These are phyloP conservation scores for Lipophrys pholis DNA, from an alignment of 2,113 vertebrate species.

Conservation along the genomic window DNA sequence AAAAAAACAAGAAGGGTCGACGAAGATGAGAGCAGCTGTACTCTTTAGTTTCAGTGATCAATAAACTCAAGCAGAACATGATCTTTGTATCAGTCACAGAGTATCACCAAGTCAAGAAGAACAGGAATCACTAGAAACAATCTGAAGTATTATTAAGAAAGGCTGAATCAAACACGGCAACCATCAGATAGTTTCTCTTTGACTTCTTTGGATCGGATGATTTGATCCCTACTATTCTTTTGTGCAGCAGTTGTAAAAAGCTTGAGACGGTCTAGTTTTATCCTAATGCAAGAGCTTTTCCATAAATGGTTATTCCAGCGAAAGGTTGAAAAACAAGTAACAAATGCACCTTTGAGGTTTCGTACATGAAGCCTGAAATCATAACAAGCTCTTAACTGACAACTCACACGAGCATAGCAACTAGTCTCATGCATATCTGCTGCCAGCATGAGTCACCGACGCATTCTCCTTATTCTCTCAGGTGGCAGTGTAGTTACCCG, in stretches of 20 bases:
- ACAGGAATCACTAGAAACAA: conserved; percentile 29
- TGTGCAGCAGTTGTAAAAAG: too few relatives aligned
- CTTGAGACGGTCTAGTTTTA: too few relatives aligned
- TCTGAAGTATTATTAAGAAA: conserved; percentile 51
- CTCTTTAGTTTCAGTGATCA: conserved; percentile 24
- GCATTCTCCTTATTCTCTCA: conserved; percentile 29
- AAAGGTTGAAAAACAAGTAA: neutral
- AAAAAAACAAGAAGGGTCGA: conserved; percentile 23
- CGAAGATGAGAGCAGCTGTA: conserved; percentile 28
- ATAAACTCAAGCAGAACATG: neutral
- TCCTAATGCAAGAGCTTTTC: too few relatives aligned
- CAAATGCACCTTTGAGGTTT: conserved; percentile 19
- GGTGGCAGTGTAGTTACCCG: conserved; percentile 12
- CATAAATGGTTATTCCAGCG: too few relatives aligned
- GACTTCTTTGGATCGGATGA: neutral
- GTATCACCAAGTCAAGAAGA: conserved; percentile 27
- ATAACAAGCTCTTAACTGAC: conserved; percentile 2
- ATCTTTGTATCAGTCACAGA: conserved; percentile 21
- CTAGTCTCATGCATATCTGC: conserved; percentile 14
- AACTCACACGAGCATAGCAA: conserved; percentile 33
- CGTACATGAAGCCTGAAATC: too few relatives aligned
- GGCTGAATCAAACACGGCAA: conserved; percentile 27
- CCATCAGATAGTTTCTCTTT: conserved; percentile 23
- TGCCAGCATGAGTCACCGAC: conserved; percentile 35
- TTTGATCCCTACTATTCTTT: too few relatives aligned